Evolutionary conservation across 2,797 vertebrate species (phyloP).

Genomic region (Cyclura pinguis): DNA sequence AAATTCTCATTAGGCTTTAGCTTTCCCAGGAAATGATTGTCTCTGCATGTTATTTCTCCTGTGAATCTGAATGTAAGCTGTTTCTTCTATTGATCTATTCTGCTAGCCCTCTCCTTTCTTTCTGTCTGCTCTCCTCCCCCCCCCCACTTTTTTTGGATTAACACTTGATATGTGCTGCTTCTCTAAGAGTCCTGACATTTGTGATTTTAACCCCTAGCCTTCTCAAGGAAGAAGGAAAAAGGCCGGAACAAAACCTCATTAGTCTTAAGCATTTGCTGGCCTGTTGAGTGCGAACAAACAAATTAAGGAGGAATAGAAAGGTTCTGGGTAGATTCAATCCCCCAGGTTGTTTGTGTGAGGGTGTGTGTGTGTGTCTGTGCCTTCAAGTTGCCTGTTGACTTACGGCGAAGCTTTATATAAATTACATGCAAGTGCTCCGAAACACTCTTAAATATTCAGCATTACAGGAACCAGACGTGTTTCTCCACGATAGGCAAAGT

Average conservation of each 20-base stretch:
- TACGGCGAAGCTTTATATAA: too few species aligned
- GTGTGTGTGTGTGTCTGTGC: background rate
- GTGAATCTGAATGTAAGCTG: conserved; percentile 80
- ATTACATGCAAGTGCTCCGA: background rate
- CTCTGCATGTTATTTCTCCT: conserved; percentile 81
- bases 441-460: fast-evolving
- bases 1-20: conserved; percentile 85
- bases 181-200: conserved; percentile 72
- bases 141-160: conserved; percentile 69
- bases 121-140: background rate
- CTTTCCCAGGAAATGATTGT: conserved; percentile 87
- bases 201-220: conserved; percentile 75
- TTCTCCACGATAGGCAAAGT: background rate
- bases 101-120: conserved; percentile 69
- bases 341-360: background rate
- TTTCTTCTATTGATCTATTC: conserved; percentile 80
- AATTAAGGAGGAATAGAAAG: background rate
- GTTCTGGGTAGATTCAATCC: background rate
- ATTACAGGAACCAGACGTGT: fast-evolving
- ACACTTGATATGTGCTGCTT: conserved; percentile 67
- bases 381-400: too few species aligned
- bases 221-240: background rate
- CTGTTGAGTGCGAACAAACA: conserved; percentile 40
- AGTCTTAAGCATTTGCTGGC: conserved; percentile 25
- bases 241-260: conserved; percentile 32